These are phyloP conservation scores for Luperina nickerlii DNA, from an alignment of 2,888 invertebrate genomes.

Conservation along the genomic window DNA sequence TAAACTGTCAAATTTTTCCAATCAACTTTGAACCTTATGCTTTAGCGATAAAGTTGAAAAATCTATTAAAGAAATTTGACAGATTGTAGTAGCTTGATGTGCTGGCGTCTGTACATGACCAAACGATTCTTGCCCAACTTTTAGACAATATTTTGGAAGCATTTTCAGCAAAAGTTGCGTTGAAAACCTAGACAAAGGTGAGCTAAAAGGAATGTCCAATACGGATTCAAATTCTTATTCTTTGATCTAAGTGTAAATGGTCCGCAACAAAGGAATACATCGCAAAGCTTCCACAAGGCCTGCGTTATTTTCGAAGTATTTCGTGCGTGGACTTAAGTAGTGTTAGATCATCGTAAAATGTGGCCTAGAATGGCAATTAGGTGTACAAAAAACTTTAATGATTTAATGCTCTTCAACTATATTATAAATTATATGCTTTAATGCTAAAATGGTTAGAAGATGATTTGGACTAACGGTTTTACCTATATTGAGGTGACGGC, in stretches of 20 bases:
- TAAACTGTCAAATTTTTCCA: too few species aligned
- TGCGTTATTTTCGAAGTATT: constrained; percentile 14
- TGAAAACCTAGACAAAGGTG: neutral
- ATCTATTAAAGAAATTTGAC: too few species aligned
- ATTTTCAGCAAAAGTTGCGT: neutral
- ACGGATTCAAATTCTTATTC: neutral
- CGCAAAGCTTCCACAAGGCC: neutral
- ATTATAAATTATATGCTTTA: too few species aligned
- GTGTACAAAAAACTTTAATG: neutral
- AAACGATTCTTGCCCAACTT: neutral
- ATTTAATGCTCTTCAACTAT: neutral
- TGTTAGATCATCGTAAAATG: constrained; percentile 25
- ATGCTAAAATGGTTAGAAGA: neutral
- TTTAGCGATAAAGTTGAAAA: too few species aligned
- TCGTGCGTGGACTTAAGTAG: constrained; percentile 16
- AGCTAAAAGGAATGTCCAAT: constrained; percentile 12
- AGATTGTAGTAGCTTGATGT: too few species aligned
- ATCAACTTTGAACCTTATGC: too few species aligned
- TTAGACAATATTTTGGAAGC: neutral
- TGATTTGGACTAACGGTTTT: neutral
- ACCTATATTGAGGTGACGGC: neutral
- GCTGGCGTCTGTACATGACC: neutral
- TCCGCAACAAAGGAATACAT: neutral
- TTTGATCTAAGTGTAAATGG: constrained; percentile 37
- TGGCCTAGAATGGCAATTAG: constrained; percentile 2